Evolutionary conservation across 2,888 invertebrate genomes (phyloP).

Genomic region (Torymus tubicola): DNA sequence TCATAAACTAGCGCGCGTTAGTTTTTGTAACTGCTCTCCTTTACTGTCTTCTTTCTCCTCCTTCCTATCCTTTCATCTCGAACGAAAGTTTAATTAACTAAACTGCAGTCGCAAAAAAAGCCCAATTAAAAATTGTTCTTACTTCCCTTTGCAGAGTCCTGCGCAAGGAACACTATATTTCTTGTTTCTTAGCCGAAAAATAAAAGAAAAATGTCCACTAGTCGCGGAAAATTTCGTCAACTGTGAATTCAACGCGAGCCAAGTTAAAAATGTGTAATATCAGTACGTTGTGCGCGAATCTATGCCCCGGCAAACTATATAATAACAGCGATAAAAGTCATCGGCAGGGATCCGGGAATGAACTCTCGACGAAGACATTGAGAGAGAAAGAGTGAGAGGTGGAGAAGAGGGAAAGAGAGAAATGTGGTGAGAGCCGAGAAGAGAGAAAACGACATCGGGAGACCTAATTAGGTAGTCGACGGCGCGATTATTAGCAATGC

Average conservation of each 20-base stretch:
- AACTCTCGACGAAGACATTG: slow-evolving; percentile 37
- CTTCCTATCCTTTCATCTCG: neutral
- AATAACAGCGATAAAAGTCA: slow-evolving; percentile 34
- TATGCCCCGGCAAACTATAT: neutral
- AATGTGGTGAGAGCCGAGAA: too few relatives aligned
- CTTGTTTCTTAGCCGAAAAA: neutral
- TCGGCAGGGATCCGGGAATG: neutral
- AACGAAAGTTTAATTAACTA: slow-evolving; percentile 6
- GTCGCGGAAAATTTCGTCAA: neutral
- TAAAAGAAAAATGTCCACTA: neutral
- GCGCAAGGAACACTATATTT: neutral
- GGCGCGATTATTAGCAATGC: slow-evolving; percentile 36
- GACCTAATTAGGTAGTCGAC: slow-evolving; percentile 26
- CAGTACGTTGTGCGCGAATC: neutral
- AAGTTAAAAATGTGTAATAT: neutral
- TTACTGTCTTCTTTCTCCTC: neutral
- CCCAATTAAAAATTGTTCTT: slow-evolving; percentile 4
- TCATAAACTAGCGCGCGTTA: slow-evolving; percentile 12
- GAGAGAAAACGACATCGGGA: neutral
- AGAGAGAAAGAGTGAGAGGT: slow-evolving; percentile 25
- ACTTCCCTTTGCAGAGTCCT: neutral
- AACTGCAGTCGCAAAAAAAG: neutral
- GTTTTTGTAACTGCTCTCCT: slow-evolving; percentile 10
- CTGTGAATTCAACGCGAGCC: neutral
- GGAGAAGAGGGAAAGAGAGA: neutral